These are phyloP conservation scores for Adelosebastes latens DNA, from an alignment of 2,797 vertebrate genomes.

Conservation along the genomic window DNA sequence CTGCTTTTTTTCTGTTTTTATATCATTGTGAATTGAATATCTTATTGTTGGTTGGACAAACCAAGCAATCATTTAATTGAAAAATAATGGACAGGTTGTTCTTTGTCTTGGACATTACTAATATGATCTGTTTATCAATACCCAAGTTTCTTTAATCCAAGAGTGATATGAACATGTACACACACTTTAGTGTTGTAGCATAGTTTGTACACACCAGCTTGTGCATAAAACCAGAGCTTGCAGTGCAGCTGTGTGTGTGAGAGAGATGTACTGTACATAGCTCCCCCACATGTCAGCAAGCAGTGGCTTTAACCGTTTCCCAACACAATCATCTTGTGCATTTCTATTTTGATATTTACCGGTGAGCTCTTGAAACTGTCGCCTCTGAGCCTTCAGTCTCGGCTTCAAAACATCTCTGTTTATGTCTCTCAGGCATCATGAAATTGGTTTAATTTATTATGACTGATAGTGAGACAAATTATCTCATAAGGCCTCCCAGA, in stretches of 20 bases:
- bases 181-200: not conserved
- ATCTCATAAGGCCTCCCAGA: not conserved
- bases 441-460: conserved; percentile 8
- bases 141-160: accelerated
- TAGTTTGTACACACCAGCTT: not conserved
- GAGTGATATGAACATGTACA: not conserved
- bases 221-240: not conserved
- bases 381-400: not conserved
- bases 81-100: not conserved
- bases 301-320: conserved; percentile 12
- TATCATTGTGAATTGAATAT: no score
- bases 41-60: not conserved
- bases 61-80: not conserved
- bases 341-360: conserved; percentile 4
- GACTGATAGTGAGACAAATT: not conserved
- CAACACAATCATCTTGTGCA: not conserved
- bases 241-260: not conserved
- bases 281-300: not conserved
- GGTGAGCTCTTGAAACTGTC: not conserved
- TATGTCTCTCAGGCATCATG: not conserved
- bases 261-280: not conserved
- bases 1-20: no score
- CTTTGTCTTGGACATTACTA: not conserved
- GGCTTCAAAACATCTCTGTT: not conserved
- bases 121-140: not conserved